Evolutionary conservation across 2,888 invertebrate genomes (phyloP).

Genomic region (Eupithecia subfuscata): DNA sequence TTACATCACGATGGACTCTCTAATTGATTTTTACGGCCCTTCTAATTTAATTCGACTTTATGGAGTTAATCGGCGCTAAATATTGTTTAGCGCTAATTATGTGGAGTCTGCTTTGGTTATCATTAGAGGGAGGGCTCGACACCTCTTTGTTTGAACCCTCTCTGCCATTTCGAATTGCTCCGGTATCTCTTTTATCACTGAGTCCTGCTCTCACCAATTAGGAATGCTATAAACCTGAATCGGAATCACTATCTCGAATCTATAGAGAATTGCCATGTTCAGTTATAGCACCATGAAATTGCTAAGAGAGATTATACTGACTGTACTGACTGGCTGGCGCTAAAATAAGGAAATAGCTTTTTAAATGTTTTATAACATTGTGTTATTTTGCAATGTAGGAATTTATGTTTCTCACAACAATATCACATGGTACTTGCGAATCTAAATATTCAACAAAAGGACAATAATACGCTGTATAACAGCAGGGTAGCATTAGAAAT

Average conservation of each 20-base stretch:
- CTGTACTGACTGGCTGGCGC: no score
- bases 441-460: constrained; percentile 56
- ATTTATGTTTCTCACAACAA: constrained; percentile 16
- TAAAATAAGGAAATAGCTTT: background rate
- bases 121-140: constrained; percentile 54
- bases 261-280: constrained; percentile 17
- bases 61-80: constrained; percentile 71
- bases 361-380: background rate
- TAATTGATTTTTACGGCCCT: constrained; percentile 81
- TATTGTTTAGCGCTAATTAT: constrained; percentile 75
- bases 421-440: constrained; percentile 57
- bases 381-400: background rate
- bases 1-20: constrained; percentile 71
- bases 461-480: constrained; percentile 54
- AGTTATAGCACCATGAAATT: constrained; percentile 17
- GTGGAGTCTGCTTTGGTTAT: constrained; percentile 65
- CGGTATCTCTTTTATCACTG: constrained; percentile 35
- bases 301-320: background rate
- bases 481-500: constrained; percentile 63
- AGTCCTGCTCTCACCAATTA: constrained; percentile 34
- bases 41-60: constrained; percentile 73
- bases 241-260: constrained; percentile 40
- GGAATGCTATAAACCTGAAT: constrained; percentile 24
- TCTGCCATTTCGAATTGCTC: constrained; percentile 28
- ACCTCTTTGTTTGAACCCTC: constrained; percentile 53